These are phyloP conservation scores for Neoaliturus tenellus DNA, from an alignment of 2,888 invertebrate species.

Conservation along the genomic window DNA sequence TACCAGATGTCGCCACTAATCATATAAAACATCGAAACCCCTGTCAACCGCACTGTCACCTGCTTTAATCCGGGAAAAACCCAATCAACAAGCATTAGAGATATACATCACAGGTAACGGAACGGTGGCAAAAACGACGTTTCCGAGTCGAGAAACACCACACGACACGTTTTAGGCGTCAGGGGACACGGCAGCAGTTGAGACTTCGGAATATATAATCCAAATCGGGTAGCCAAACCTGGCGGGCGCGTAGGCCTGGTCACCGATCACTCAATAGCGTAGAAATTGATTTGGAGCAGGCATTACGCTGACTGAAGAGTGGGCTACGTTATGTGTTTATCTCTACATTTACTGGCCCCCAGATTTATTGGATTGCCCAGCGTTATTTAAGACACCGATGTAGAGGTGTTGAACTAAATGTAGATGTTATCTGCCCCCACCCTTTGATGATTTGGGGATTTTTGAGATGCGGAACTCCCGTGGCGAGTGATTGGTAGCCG, in stretches of 20 bases:
- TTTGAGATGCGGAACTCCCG: not conserved
- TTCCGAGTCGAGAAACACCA: not conserved
- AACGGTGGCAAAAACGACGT: not conserved
- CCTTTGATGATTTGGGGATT: conserved; percentile 29
- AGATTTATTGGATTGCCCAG: conserved; percentile 1
- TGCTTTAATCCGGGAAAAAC: too few species aligned
- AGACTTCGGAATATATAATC: conserved; percentile 27
- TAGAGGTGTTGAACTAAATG: conserved; percentile 50
- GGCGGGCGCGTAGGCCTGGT: not conserved
- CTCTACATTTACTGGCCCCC: conserved; percentile 7
- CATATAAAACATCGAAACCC: too few species aligned
- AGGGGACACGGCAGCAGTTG: not conserved
- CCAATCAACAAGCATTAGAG: not conserved
- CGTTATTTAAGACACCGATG: conserved; percentile 17
- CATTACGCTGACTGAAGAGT: not conserved
- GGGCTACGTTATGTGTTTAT: conserved; percentile 1
- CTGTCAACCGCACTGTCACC: too few species aligned
- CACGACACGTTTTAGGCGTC: too few species aligned
- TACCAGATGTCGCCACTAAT: not conserved
- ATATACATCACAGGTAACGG: not conserved
- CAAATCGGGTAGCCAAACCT: not conserved
- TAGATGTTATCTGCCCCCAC: conserved; percentile 21
- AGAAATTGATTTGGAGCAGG: conserved; percentile 46
- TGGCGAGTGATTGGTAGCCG: conserved; percentile 2
- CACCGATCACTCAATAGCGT: conserved; percentile 20